These are phyloP conservation scores for Climacteris rufus DNA, from an alignment of 2,113 vertebrate species.

Conservation along the genomic window DNA sequence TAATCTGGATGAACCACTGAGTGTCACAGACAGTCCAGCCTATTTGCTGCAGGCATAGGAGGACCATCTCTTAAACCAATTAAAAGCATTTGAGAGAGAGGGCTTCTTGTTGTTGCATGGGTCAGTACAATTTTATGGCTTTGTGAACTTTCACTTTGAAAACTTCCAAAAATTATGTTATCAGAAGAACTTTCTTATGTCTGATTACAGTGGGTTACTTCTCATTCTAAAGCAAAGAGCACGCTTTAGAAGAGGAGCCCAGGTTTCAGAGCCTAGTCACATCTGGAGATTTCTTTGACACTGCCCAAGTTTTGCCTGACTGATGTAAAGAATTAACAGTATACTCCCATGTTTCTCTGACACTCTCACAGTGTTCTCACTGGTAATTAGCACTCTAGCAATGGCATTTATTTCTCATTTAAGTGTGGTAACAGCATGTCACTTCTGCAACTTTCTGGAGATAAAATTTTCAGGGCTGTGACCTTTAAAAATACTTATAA, in stretches of 20 bases:
- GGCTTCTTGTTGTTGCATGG: accelerated
- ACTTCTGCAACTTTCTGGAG: neutral
- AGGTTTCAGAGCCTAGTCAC: neutral
- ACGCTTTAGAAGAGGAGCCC: neutral
- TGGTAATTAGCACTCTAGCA: neutral
- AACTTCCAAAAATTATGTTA: neutral
- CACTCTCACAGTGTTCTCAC: neutral
- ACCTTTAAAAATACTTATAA: neutral
- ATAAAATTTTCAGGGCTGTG: neutral
- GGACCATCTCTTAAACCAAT: neutral
- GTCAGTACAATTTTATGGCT: neutral
- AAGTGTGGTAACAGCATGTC: neutral
- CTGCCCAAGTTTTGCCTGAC: neutral
- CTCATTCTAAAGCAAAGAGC: neutral
- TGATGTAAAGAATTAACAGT: neutral
- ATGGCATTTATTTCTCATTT: neutral
- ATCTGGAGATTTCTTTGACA: neutral
- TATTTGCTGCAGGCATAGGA: neutral
- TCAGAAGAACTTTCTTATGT: neutral
- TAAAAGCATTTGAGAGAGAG: neutral
- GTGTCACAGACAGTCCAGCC: neutral
- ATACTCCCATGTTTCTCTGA: neutral
- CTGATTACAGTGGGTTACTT: neutral
- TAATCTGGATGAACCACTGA: neutral
- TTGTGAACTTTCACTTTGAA: neutral